Conservation (phyloP, 2,113 vertebrate species). For the Microcebus tavaratra region DNA sequence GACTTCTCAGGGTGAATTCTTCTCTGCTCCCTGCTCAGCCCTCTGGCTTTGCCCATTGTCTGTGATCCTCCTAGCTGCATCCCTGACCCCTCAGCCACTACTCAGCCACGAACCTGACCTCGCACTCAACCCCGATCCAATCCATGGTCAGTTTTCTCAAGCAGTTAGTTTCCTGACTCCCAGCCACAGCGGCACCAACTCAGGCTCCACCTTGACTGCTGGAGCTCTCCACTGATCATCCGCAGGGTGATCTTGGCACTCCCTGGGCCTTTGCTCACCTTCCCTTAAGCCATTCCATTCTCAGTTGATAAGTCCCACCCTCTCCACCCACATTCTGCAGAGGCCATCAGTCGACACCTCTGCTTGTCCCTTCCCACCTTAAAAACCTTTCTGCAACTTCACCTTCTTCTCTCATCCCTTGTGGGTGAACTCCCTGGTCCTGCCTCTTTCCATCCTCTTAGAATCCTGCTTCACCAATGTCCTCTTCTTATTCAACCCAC, state of each 20-base stretch:
- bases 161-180: rapidly evolving
- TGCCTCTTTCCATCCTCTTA: neutral
- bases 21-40: neutral
- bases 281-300: neutral
- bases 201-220: too few relatives aligned
- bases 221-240: too few relatives aligned
- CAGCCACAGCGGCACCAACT: neutral
- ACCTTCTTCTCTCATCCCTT: neutral
- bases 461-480: neutral
- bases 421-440: neutral
- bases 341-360: rapidly evolving
- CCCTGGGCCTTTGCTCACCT: neutral
- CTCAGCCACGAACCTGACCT: neutral
- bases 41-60: rapidly evolving
- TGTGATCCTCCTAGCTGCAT: neutral
- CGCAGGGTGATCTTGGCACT: rapidly evolving
- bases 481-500: neutral
- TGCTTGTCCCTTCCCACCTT: neutral
- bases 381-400: neutral
- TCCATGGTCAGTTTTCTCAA: neutral
- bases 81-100: neutral
- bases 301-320: neutral
- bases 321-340: neutral
- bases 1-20: neutral
- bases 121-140: neutral